Evolutionary conservation across 2,113 vertebrate species (phyloP).

Genomic region (Mystacornis crossleyi): DNA sequence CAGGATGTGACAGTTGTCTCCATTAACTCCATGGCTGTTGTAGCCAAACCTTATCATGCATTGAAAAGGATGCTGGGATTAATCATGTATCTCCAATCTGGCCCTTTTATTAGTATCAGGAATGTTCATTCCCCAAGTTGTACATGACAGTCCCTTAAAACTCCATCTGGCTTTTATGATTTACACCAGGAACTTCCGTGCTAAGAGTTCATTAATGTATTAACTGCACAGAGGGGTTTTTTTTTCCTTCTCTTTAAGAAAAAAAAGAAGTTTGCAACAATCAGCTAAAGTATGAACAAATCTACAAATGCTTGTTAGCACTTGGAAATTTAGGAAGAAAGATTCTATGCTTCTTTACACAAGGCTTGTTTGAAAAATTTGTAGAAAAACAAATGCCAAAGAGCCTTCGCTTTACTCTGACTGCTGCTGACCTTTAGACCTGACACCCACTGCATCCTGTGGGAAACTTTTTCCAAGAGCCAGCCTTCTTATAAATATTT

Average conservation of each 20-base stretch:
- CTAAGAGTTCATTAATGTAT: neutral
- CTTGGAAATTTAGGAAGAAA: neutral
- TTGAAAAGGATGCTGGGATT: neutral
- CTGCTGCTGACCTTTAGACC: conserved; percentile 51
- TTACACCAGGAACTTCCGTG: conserved; percentile 21
- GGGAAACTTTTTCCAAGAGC: conserved; percentile 18
- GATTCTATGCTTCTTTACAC: neutral
- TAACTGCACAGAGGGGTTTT: neutral
- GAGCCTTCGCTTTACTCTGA: neutral
- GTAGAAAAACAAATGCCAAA: neutral
- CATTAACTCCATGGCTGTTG: neutral
- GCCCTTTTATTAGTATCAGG: conserved; percentile 11
- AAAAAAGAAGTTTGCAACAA: neutral
- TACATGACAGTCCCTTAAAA: conserved; percentile 24
- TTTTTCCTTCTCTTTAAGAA: neutral
- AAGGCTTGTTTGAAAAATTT: neutral
- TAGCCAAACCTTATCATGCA: conserved; percentile 12
- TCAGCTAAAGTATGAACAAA: neutral
- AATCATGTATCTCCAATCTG: conserved; percentile 39
- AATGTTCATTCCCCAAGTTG: neutral
- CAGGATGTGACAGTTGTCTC: neutral
- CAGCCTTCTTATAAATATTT: conserved; percentile 17
- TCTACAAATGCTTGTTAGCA: neutral
- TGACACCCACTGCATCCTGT: conserved; percentile 52
- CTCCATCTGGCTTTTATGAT: conserved; percentile 51